Base-by-base conservation (phyloP, 2,113 vertebrate genomes). In the Ellobius talpinus region DNA sequence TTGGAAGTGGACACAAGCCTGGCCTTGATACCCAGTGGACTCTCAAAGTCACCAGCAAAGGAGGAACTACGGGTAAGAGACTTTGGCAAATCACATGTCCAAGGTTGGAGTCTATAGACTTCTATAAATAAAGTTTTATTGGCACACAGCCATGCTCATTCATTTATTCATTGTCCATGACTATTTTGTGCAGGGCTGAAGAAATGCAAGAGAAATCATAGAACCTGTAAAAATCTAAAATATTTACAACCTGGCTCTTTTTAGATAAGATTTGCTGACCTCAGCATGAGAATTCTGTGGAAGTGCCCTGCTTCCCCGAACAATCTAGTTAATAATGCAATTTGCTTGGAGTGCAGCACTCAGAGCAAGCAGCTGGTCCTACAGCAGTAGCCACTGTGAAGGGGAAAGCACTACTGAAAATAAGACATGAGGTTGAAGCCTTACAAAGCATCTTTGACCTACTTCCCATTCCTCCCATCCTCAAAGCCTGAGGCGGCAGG, bases 271-370 rank as follows among this genome's bases (percentile, higher is more conserved):
- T 93, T 90, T 92, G 92, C 94, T 82, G 90, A 97, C 96, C 76
- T 29, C 26, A 7, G 65, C 55, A 39, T 70, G 42, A 55, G 81
- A 76, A 78, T 76, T 95, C 70, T 76, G 79, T 70, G 36, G 31
- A 94, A 55, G 79, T 2, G 6, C 68, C 79, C 39, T 50, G 24
- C 45, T 96, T 94, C 52, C 47, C 21, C 17, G 89, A 55, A 66
- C 26, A n/a, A 29, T 47, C 91, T 96, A 58, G 81, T 96, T 91
- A 97, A 95, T 96, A 97, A 95, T 95, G 92, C 96, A 96, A 52
- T 92, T 91, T 52, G 81, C 90, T 92, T 39, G 42, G 52, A 39
- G 5, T 33, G 72, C 77, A 84, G 79, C 73, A 24, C 33, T 61
- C 21, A 26, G 4, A 86, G 66, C n/a, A 55, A 93, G 87, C 74